Evolutionary conservation across 2,113 vertebrate species (phyloP).

Genomic region (Tetraodon nigroviridis): DNA sequence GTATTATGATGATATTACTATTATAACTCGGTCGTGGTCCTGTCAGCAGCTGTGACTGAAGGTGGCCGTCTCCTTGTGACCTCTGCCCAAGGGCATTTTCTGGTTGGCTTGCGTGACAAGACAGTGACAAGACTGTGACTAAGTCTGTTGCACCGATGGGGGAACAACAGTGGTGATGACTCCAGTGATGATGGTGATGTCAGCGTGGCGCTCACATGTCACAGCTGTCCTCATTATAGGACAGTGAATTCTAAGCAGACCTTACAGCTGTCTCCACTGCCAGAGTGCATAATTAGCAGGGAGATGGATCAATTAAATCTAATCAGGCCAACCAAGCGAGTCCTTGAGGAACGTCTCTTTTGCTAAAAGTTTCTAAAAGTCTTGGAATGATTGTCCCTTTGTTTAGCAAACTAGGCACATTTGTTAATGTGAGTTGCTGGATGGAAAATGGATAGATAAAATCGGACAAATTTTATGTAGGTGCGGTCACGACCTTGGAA

Average conservation of each 20-base stretch:
- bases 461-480: too few relatives aligned
- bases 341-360: too few relatives aligned
- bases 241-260: conserved; percentile 6
- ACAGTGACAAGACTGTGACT: conserved; percentile 40
- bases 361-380: too few relatives aligned
- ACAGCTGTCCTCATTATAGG: conserved; percentile 33
- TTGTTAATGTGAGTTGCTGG: too few relatives aligned
- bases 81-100: conserved; percentile 13
- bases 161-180: conserved; percentile 22
- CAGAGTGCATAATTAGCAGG: conserved; percentile 6
- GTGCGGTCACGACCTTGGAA: too few relatives aligned
- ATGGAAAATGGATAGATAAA: too few relatives aligned
- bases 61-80: conserved; percentile 1
- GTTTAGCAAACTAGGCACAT: too few relatives aligned
- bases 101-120: conserved; percentile 31
- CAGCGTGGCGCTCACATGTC: conserved; percentile 23
- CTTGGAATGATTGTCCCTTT: too few relatives aligned
- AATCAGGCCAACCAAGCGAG: too few relatives aligned
- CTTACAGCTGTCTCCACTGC: conserved; percentile 1
- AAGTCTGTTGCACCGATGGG: conserved; percentile 16
- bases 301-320: conserved; percentile 17
- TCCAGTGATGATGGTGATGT: conserved; percentile 34
- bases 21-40: too few relatives aligned
- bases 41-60: neutral
- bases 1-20: too few relatives aligned